Base-by-base conservation (phyloP, 2,113 vertebrate genomes). In the Gallinago jamesoni region DNA sequence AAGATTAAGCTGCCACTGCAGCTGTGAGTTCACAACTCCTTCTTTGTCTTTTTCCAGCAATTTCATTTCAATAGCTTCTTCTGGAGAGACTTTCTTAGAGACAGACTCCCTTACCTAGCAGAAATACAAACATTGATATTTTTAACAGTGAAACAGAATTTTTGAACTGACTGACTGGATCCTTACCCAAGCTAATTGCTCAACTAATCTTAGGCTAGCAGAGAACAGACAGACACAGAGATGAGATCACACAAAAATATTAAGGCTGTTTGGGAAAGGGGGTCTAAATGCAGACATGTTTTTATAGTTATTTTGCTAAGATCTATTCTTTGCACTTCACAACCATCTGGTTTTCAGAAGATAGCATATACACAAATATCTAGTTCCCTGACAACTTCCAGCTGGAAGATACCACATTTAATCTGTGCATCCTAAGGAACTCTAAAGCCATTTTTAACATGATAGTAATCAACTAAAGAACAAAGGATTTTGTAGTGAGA, bases 1-100 rank as follows among this genome's bases (percentile, higher is more conserved):
- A 90, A 99, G 98, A 96, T 99, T 99, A 64, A 99, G 98, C 95
- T 99, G 99, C 98, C 99, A 99, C 97, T 99, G 98, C 97, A 96
- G 98, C 96, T 98, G 98, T 1, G 98, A 98, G 89, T 97, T 98
- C 93, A 98, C 94, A n/a, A 97, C 92, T 63, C 98, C 98, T 56
- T 98, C 98, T 77, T 92, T 97, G 28, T 97, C 98, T 85, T 98
- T 98, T 86, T 97, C 98, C 95, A 87, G 92, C 87, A 97, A 83
- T 96, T 98, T 97, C 84, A 55, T 96, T 73, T 98, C 95, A 59
- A 97, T 87, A 25, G 96, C 94, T 97, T 99, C 95, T 82, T 97
- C 94, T 48, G 98, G 60, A 33, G 96, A 96, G 81, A 94, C 97
- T 28, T 98, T 98, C 97, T 98, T 99, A 22, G 98, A 94, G 30